A percentile compares a stretch with the other conserved stretches of the same genome.
phyloP scores from a whole-genome alignment of 2,113 vertebrate species.

The rabbit (Oryctolagus cuniculus) region DNA sequence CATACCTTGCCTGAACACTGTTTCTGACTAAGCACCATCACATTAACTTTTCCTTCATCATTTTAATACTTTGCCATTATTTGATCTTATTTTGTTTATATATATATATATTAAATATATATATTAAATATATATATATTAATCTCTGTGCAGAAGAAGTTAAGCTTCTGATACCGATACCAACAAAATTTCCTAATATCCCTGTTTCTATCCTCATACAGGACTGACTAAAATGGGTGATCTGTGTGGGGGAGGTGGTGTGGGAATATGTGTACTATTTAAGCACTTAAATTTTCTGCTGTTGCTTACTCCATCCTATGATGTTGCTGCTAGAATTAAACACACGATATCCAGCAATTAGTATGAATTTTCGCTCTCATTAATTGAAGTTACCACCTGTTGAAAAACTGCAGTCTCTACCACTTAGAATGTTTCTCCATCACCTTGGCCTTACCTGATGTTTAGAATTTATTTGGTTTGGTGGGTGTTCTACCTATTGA shows the following conservation, averaged over 20 bases:
- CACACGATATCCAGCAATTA: not conserved
- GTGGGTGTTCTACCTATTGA: not conserved
- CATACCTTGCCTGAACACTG: not conserved
- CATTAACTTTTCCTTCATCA: not conserved
- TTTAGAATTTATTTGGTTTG: not conserved
- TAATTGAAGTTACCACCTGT: not conserved
- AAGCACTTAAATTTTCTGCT: not conserved
- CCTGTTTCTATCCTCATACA: not conserved
- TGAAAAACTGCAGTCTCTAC: not conserved
- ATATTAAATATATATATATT: too few species aligned
- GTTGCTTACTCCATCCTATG: not conserved
- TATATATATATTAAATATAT: too few species aligned
- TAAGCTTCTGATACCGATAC: not conserved
- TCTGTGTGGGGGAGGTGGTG: not conserved
- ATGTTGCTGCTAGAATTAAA: not conserved
- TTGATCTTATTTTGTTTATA: not conserved
- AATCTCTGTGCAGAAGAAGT: not conserved
- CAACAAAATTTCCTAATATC: not conserved
- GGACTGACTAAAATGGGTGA: not conserved
- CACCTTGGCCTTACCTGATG: not conserved
- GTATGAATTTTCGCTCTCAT: not conserved
- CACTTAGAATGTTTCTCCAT: not conserved
- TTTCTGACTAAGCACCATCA: not conserved
- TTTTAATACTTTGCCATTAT: not conserved
- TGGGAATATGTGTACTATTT: not conserved